These are phyloP conservation scores for Caenorhabditis sp. DNA, from an alignment of 2,888 invertebrate species.

Conservation along the genomic window DNA sequence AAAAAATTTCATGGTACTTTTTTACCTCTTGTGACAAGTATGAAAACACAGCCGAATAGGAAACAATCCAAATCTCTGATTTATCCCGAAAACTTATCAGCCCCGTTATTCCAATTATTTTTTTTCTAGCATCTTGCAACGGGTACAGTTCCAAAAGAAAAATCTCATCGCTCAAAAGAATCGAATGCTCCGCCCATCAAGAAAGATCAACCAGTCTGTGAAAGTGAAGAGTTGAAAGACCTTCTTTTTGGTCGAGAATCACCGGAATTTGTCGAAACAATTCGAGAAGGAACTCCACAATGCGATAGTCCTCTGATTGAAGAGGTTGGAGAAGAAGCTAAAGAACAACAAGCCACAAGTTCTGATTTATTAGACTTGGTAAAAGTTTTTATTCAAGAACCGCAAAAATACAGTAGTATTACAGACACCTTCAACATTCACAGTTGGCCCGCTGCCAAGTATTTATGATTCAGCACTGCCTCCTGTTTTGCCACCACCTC, in stretches of 20 bases:
- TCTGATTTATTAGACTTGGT: conserved; percentile 32
- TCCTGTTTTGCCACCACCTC: conserved; percentile 31
- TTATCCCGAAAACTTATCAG: too few species aligned
- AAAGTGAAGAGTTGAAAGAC: conserved; percentile 36
- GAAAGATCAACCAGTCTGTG: not conserved
- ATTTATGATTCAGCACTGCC: conserved; percentile 29
- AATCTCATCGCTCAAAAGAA: conserved; percentile 4
- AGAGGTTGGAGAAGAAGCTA: conserved; percentile 1
- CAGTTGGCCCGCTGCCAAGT: conserved; percentile 32
- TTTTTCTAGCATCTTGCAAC: conserved; percentile 46
- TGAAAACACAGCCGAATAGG: too few species aligned
- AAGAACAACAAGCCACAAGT: not conserved
- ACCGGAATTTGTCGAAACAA: conserved; percentile 28
- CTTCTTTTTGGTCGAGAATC: conserved; percentile 50
- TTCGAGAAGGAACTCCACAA: conserved; percentile 22
- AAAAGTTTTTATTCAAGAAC: too few species aligned
- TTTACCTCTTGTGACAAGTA: too few species aligned
- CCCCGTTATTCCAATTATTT: too few species aligned
- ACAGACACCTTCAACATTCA: conserved; percentile 16
- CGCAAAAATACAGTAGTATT: too few species aligned
- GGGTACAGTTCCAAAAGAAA: conserved; percentile 27
- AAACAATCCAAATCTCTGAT: too few species aligned
- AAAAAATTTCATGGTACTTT: too few species aligned
- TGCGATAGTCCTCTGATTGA: conserved; percentile 45
- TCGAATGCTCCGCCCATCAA: conserved; percentile 8